phyloP scores from a whole-genome alignment of 1,140 invertebrate species.

The Cherax destructor region DNA sequence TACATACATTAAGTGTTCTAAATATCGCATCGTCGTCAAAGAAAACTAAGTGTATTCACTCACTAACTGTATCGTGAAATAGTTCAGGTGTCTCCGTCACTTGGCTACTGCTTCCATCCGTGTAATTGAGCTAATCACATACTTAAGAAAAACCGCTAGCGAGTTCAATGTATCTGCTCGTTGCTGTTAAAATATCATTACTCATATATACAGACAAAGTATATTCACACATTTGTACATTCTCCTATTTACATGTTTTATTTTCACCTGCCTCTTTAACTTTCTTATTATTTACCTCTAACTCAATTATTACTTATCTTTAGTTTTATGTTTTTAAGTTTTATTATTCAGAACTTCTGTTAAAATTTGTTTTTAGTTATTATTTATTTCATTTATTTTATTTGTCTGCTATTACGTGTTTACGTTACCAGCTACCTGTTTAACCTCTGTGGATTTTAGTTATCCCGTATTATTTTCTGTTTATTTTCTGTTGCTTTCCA shows the following conservation, averaged over 20 bases:
- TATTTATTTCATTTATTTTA: no score
- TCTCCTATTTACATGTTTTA: not conserved
- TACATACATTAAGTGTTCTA: no score
- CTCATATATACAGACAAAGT: not conserved
- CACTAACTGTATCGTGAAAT: no score
- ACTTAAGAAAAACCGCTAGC: no score
- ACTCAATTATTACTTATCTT: not conserved
- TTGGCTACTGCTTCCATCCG: no score
- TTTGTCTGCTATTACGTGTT: not conserved
- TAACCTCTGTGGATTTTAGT: not conserved
- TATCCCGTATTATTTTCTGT: not conserved
- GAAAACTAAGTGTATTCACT: no score
- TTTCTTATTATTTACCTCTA: not conserved
- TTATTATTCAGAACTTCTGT: no score
- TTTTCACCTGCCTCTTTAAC: not conserved
- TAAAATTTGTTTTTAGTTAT: not conserved
- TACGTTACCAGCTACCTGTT: not conserved
- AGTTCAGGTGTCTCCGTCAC: no score
- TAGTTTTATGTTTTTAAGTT: not conserved
- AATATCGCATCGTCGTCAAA: no score
- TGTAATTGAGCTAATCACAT: no score
- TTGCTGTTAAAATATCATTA: not conserved
- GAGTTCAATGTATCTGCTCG: not conserved
- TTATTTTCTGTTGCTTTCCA: conserved; percentile 40
- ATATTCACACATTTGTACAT: no score